phyloP scores from a whole-genome alignment of 2,888 invertebrate species.

The Erebia palarica region DNA sequence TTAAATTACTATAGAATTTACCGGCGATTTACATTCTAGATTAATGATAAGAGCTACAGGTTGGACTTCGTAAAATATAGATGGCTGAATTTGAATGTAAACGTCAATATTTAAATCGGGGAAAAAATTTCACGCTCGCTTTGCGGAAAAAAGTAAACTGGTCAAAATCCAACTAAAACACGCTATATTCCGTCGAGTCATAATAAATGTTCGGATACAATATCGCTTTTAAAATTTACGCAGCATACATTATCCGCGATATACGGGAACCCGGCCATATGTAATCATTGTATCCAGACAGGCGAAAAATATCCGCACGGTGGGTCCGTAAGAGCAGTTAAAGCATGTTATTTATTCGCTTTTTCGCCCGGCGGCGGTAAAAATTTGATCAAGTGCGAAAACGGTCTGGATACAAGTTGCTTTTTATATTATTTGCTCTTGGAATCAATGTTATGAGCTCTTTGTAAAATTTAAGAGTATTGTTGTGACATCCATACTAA shows the following conservation, averaged over 20 bases:
- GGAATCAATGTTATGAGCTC: background rate
- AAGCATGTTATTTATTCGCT: slow-evolving; percentile 38
- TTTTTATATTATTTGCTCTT: slow-evolving; percentile 16
- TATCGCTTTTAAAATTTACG: slow-evolving; percentile 36
- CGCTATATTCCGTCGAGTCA: slow-evolving; percentile 10
- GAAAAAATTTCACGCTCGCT: background rate
- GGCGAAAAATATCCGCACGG: slow-evolving; percentile 35
- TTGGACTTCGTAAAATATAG: no score
- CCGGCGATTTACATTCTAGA: no score
- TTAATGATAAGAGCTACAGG: no score
- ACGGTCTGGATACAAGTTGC: slow-evolving; percentile 8
- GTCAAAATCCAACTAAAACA: slow-evolving; percentile 18
- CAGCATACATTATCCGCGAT: slow-evolving; percentile 34
- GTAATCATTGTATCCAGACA: slow-evolving; percentile 41
- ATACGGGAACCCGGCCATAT: slow-evolving; percentile 35
- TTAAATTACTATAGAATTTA: no score
- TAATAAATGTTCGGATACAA: slow-evolving; percentile 34
- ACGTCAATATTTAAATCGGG: background rate
- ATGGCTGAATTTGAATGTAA: no score
- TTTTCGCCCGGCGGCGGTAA: slow-evolving; percentile 33
- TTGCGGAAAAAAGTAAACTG: slow-evolving; percentile 12
- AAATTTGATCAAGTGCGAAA: slow-evolving; percentile 39
- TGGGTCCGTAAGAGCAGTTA: slow-evolving; percentile 29
- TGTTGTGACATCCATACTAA: background rate
- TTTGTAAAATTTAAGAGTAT: background rate